These are phyloP conservation scores for Musca domestica DNA, from an alignment of 1,140 invertebrate genomes.

Conservation along the genomic window DNA sequence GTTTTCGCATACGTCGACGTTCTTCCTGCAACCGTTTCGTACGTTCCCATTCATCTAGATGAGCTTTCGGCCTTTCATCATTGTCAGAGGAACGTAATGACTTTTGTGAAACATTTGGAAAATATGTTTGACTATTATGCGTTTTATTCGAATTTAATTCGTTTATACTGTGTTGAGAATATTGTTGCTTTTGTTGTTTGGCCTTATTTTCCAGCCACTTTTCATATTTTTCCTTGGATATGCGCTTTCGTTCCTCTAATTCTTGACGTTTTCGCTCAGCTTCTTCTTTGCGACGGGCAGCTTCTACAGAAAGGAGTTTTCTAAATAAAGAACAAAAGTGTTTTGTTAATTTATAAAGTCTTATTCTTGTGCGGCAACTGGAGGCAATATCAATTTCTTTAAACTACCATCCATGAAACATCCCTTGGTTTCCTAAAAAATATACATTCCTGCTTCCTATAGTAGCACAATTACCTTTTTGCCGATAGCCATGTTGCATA, in stretches of 20 bases:
- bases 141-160: neutral
- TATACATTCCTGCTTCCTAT: too few relatives aligned
- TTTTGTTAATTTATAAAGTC: neutral
- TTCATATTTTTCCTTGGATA: slow-evolving; percentile 25
- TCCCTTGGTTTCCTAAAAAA: too few relatives aligned
- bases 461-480: slow-evolving; percentile 24
- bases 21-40: slow-evolving; percentile 22
- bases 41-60: slow-evolving; percentile 24
- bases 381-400: too few relatives aligned
- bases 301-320: slow-evolving; percentile 27
- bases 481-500: slow-evolving; percentile 28
- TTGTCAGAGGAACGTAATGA: neutral
- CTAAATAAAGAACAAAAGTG: slow-evolving; percentile 5
- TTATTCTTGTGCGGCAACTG: too few relatives aligned
- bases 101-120: neutral
- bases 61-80: slow-evolving; percentile 6
- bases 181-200: neutral
- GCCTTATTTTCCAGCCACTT: slow-evolving; percentile 24
- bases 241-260: slow-evolving; percentile 24
- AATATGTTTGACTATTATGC: neutral
- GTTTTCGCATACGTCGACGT: slow-evolving; percentile 18
- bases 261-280: slow-evolving; percentile 24
- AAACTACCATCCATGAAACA: too few relatives aligned
- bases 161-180: neutral
- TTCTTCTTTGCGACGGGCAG: slow-evolving; percentile 4